phyloP scores from a whole-genome alignment of 2,888 invertebrate species.

The Calephelis perditalis region DNA sequence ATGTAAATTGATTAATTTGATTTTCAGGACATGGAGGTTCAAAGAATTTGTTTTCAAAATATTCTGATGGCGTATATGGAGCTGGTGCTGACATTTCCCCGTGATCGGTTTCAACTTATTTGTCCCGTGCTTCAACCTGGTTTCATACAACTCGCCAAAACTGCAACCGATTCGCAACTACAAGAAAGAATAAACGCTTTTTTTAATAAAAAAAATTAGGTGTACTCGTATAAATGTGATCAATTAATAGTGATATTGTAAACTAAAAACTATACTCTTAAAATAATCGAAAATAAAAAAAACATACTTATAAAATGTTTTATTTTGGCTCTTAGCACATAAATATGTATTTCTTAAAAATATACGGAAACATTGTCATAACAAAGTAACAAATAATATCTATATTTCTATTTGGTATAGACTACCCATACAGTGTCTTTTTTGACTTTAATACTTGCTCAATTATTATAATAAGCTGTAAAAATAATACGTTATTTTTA shows the following conservation, averaged over 20 bases:
- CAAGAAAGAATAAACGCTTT: constrained; percentile 74
- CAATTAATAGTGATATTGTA: constrained; percentile 57
- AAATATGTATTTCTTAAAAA: constrained; percentile 34
- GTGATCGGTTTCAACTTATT: constrained; percentile 76
- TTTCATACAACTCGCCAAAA: constrained; percentile 63
- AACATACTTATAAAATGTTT: constrained; percentile 50
- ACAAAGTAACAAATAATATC: constrained; percentile 55
- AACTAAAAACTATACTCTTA: constrained; percentile 27
- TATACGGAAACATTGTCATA: constrained; percentile 46
- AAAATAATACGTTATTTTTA: too few species aligned
- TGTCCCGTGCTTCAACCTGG: constrained; percentile 64
- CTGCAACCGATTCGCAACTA: constrained; percentile 66
- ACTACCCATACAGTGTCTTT: constrained; percentile 61
- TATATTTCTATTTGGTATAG: constrained; percentile 55
- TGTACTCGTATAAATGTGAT: constrained; percentile 62
- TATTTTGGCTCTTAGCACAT: constrained; percentile 37
- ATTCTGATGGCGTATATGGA: constrained; percentile 92
- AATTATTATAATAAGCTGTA: constrained; percentile 11
- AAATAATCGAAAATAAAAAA: constrained; percentile 58
- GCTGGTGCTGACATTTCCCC: constrained; percentile 81
- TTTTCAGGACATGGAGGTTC: constrained; percentile 89
- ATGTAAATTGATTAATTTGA: background rate
- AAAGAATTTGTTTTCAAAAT: constrained; percentile 90
- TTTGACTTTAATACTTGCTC: constrained; percentile 37
- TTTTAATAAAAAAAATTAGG: constrained; percentile 72